Conservation (phyloP, 2,888 invertebrate genomes). For the Calameuta filiformis region DNA sequence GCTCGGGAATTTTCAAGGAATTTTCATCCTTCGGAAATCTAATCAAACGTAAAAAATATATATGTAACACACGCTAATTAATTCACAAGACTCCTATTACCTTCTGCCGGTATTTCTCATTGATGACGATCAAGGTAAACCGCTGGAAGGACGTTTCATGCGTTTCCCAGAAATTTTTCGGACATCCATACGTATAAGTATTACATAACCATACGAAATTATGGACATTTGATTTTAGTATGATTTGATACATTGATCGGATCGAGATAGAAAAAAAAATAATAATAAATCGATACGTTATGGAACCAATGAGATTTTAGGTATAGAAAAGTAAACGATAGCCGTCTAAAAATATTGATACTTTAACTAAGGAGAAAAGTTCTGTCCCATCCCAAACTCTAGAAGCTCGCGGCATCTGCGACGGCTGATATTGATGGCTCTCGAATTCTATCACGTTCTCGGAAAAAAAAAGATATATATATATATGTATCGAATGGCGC, state of each 20-base stretch:
- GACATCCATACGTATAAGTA: background rate
- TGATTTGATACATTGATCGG: background rate
- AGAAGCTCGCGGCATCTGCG: conserved; percentile 40
- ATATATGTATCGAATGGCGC: conserved; percentile 51
- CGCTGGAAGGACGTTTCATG: background rate
- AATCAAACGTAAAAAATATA: background rate
- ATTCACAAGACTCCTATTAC: background rate
- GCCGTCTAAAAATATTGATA: conserved; percentile 60
- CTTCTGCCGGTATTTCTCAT: background rate
- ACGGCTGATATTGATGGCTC: conserved; percentile 57
- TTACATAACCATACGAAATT: background rate
- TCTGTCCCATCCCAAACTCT: conserved; percentile 19
- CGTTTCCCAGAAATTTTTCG: background rate
- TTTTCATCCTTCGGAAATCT: background rate
- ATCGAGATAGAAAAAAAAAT: conserved; percentile 10
- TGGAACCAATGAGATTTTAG: conserved; percentile 46
- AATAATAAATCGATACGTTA: conserved; percentile 47
- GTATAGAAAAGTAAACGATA: conserved; percentile 39
- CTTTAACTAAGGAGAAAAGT: conserved; percentile 62
- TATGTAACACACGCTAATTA: background rate
- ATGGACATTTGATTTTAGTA: background rate
- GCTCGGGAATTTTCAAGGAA: background rate
- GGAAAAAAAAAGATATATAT: conserved; percentile 34
- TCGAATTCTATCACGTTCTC: conserved; percentile 50
- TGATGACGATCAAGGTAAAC: background rate